Conservation (phyloP, 2,888 invertebrate genomes). For the Drosophila leonis region DNA sequence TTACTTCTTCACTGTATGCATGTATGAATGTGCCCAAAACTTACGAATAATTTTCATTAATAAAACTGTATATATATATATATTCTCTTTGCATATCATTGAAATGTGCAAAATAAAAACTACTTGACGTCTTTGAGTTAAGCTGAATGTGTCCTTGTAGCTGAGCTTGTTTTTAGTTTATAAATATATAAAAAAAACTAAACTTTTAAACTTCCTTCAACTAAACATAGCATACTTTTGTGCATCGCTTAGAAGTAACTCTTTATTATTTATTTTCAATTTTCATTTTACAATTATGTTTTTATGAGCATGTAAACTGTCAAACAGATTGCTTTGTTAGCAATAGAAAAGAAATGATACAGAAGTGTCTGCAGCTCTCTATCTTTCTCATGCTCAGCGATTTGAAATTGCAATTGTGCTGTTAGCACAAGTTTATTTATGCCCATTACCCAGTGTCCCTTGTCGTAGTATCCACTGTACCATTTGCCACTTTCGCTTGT, state of each 20-base stretch:
- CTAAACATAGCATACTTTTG: too few species aligned
- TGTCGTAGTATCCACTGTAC: conserved; percentile 18
- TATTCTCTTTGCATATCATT: background rate
- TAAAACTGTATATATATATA: background rate
- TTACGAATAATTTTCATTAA: background rate
- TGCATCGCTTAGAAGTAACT: background rate
- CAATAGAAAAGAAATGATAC: conserved; percentile 3
- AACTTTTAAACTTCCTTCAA: too few species aligned
- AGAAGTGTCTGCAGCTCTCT: background rate
- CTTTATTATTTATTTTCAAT: background rate
- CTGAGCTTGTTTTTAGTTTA: background rate
- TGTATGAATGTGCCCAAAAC: background rate
- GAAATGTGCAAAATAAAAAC: conserved; percentile 6
- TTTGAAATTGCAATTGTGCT: conserved; percentile 63
- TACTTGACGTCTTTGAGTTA: conserved; percentile 12
- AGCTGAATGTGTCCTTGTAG: background rate
- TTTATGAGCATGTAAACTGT: conserved; percentile 47
- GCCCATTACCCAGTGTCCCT: conserved; percentile 30
- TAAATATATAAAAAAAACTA: background rate
- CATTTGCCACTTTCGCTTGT: conserved; percentile 70
- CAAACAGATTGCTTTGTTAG: conserved; percentile 54
- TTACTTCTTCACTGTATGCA: conserved; percentile 18
- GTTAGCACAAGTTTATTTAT: conserved; percentile 51
- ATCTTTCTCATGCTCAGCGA: background rate
- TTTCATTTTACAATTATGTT: conserved; percentile 63